phyloP scores from a whole-genome alignment of 2,113 vertebrate genomes.

The Microcebus lehilahytsara region DNA sequence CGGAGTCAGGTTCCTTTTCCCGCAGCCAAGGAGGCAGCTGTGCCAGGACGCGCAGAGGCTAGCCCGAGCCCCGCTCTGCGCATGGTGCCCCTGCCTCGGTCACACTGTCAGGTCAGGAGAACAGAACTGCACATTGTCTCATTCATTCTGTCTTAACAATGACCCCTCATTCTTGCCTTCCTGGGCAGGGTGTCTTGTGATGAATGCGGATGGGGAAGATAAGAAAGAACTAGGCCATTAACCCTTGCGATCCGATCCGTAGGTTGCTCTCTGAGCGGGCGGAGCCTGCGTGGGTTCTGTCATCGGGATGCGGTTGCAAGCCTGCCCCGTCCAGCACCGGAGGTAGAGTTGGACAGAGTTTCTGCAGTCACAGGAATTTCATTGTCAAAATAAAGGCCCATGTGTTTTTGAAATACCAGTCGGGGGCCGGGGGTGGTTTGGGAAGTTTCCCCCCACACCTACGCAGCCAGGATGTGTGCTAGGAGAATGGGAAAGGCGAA shows the following conservation, averaged over 20 bases:
- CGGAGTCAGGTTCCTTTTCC: background rate
- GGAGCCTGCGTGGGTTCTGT: background rate
- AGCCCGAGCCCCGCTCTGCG: conserved; percentile 42
- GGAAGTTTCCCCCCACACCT: background rate
- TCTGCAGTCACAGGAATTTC: conserved; percentile 67
- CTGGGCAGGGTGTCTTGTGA: conserved; percentile 77
- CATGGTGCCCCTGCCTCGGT: conserved; percentile 41
- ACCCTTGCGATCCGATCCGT: background rate
- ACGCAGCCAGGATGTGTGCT: background rate
- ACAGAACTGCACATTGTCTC: conserved; percentile 82
- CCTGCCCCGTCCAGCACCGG: conserved; percentile 33
- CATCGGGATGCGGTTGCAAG: background rate
- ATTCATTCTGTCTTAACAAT: conserved; percentile 77
- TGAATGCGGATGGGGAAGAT: conserved; percentile 57
- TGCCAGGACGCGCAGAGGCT: conserved; percentile 1
- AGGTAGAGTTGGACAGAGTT: conserved; percentile 50
- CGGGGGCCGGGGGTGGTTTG: conserved; percentile 48
- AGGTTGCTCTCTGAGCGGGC: background rate
- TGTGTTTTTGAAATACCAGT: conserved; percentile 74
- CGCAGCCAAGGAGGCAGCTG: background rate
- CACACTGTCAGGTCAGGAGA: conserved; percentile 63
- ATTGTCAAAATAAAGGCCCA: conserved; percentile 69
- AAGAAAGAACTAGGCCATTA: conserved; percentile 59
- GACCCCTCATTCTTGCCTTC: conserved; percentile 80
- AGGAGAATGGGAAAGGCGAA: background rate